These are phyloP conservation scores for Lepus townsendii DNA, from an alignment of 2,797 vertebrate species.

Conservation along the genomic window DNA sequence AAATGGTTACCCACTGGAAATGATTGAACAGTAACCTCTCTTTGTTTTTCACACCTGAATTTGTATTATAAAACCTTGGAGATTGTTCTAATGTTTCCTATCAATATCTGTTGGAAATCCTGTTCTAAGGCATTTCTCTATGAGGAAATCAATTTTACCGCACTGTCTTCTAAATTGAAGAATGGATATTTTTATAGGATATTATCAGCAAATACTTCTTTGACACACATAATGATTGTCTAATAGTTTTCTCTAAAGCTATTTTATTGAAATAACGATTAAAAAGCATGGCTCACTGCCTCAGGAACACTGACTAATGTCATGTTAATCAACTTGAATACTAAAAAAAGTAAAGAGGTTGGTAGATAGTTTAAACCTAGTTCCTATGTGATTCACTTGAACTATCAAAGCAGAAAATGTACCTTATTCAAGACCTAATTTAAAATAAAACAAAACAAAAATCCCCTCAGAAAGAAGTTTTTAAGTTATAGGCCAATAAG, in stretches of 20 bases:
- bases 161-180: slow-evolving; percentile 81
- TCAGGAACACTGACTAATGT: slow-evolving; percentile 80
- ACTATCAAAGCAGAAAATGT: slow-evolving; percentile 69
- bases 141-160: slow-evolving; percentile 72
- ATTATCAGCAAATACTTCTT: slow-evolving; percentile 79
- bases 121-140: slow-evolving; percentile 22
- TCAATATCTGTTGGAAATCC: slow-evolving; percentile 60
- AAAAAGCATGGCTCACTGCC: slow-evolving; percentile 73
- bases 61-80: slow-evolving; percentile 78
- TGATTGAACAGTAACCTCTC: slow-evolving; percentile 54
- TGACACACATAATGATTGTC: slow-evolving; percentile 81
- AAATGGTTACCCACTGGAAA: slow-evolving; percentile 73
- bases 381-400: slow-evolving; percentile 72
- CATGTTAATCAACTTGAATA: slow-evolving; percentile 82
- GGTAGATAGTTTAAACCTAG: slow-evolving; percentile 70
- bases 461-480: slow-evolving; percentile 35
- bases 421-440: slow-evolving; percentile 60
- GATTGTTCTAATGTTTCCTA: slow-evolving; percentile 51
- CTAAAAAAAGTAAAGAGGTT: slow-evolving; percentile 75
- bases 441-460: slow-evolving; percentile 70
- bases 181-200: slow-evolving; percentile 78
- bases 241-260: slow-evolving; percentile 79
- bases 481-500: neutral
- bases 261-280: slow-evolving; percentile 80
- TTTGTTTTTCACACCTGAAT: slow-evolving; percentile 73